These are phyloP conservation scores for Megaceryle torquata DNA, from an alignment of 2,113 vertebrate genomes.

Conservation along the genomic window DNA sequence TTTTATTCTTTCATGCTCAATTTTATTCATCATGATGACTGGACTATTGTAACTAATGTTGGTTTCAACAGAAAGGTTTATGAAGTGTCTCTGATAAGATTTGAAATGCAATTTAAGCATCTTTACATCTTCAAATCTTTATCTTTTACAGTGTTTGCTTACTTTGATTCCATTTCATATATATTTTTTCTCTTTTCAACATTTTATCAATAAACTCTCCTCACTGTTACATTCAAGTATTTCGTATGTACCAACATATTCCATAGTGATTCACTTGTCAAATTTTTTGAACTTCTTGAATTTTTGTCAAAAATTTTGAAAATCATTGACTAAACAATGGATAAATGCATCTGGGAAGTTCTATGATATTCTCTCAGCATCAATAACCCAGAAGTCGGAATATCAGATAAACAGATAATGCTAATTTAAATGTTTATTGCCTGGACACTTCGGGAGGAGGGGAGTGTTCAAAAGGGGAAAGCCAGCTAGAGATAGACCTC, in stretches of 20 bases:
- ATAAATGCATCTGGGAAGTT: not conserved
- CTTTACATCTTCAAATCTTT: not conserved
- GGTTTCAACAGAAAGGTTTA: not conserved
- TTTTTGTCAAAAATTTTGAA: not conserved
- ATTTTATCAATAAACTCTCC: not conserved
- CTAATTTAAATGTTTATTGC: not conserved
- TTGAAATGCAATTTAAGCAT: not conserved
- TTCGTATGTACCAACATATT: not conserved
- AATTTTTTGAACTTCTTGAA: not conserved
- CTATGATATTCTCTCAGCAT: not conserved
- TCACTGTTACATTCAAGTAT: not conserved
- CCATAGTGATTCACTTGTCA: not conserved
- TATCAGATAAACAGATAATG: not conserved
- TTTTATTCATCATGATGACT: not conserved
- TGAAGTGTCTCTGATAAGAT: not conserved
- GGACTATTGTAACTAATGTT: not conserved
- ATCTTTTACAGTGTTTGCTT: not conserved
- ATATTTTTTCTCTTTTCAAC: not conserved
- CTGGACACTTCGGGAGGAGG: not conserved
- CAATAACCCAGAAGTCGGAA: not conserved
- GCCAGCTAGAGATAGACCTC: not conserved
- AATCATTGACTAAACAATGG: not conserved
- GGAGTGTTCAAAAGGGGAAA: not conserved
- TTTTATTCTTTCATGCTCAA: not conserved
- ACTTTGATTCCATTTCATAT: not conserved